Conservation (phyloP, 2,888 invertebrate genomes). For the Caenorhabditis wallacei region DNA sequence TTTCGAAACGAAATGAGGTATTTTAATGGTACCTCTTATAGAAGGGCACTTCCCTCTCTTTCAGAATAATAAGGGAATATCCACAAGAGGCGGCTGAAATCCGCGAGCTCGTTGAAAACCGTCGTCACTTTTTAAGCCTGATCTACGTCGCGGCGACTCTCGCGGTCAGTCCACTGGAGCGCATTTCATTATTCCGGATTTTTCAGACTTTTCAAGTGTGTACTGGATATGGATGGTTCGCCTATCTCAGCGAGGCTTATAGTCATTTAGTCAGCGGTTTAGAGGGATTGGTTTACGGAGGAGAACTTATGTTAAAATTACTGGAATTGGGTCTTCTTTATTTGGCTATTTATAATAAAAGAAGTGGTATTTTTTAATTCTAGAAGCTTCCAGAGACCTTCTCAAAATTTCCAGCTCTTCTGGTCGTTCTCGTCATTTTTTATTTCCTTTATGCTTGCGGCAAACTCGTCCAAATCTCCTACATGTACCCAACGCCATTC, state of each 20-base stretch:
- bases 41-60: neutral
- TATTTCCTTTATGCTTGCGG: slow-evolving; percentile 13
- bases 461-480: slow-evolving; percentile 33
- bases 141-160: slow-evolving; percentile 26
- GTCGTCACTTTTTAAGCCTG: slow-evolving; percentile 48
- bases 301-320: neutral
- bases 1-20: slow-evolving; percentile 57
- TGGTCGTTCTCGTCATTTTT: slow-evolving; percentile 18
- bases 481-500: neutral
- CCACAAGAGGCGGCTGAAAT: slow-evolving; percentile 44
- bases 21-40: neutral
- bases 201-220: slow-evolving; percentile 41
- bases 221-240: slow-evolving; percentile 24
- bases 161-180: slow-evolving; percentile 24
- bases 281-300: neutral
- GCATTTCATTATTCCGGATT: neutral
- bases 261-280: slow-evolving; percentile 9
- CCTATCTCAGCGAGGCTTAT: slow-evolving; percentile 40
- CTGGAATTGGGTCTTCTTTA: slow-evolving; percentile 21
- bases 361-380: slow-evolving; percentile 8
- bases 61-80: slow-evolving; percentile 46
- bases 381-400: neutral
- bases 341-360: slow-evolving; percentile 19
- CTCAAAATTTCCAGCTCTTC: slow-evolving; percentile 18
- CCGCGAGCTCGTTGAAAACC: slow-evolving; percentile 40